Conservation (phyloP, 2,113 vertebrate species). For the Myrmophylax atrothorax region DNA sequence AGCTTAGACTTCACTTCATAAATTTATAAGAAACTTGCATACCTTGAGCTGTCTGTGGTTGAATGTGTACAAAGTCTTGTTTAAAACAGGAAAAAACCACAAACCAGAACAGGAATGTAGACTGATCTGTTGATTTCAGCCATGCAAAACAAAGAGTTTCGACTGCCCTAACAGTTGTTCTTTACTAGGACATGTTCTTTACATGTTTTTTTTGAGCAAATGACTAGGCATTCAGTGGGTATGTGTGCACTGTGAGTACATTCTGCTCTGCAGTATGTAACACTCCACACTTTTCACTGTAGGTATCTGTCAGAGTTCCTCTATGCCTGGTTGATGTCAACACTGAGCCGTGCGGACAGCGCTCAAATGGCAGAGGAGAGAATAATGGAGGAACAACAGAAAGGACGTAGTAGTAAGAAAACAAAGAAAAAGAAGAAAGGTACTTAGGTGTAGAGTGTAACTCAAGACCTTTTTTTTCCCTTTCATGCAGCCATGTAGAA, state of each 20-base stretch:
- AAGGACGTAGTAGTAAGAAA: constrained; percentile 97
- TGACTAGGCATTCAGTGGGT: accelerated
- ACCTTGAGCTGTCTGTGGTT: background rate
- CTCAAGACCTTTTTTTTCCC: background rate
- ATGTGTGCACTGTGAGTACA: accelerated
- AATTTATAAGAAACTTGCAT: background rate
- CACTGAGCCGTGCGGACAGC: constrained; percentile 94
- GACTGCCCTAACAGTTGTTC: background rate
- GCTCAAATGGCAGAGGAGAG: constrained; percentile 98
- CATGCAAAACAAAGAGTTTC: background rate
- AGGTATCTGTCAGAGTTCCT: constrained; percentile 99
- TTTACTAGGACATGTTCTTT: background rate
- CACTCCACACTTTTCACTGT: background rate
- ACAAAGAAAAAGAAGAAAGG: constrained; percentile 99
- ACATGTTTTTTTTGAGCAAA: background rate
- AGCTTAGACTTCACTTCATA: background rate
- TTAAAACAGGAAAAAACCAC: background rate
- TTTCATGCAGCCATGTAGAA: background rate
- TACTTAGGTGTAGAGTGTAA: constrained; percentile 13
- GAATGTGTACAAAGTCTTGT: background rate
- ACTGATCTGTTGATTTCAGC: background rate
- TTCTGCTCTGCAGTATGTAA: background rate
- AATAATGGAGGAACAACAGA: constrained; percentile 95
- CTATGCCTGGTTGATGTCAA: constrained; percentile 98
- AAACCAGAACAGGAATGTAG: background rate